Evolutionary conservation across 2,888 invertebrate genomes (phyloP).

Genomic region (Heliconius aoede): DNA sequence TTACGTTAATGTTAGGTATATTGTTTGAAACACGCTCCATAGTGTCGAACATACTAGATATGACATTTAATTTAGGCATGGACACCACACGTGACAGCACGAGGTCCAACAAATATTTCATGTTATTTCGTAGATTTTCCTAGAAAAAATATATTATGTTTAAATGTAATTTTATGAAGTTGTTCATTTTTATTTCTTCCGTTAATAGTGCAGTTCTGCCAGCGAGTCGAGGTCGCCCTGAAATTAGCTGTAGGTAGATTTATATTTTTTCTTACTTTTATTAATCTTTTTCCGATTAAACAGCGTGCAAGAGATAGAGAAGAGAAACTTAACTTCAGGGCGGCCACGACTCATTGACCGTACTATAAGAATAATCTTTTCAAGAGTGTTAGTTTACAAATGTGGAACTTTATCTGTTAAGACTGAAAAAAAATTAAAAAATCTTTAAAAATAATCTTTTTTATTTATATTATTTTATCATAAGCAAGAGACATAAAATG

Average conservation of each 20-base stretch:
- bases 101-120: slow-evolving; percentile 20
- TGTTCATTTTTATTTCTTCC: no score
- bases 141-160: slow-evolving; percentile 7
- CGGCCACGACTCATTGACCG: no score
- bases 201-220: neutral
- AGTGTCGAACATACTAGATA: neutral
- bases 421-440: no score
- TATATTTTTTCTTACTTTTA: neutral
- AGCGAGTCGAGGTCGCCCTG: neutral
- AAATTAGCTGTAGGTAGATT: neutral
- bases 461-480: neutral
- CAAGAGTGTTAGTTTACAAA: no score
- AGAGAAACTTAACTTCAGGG: no score
- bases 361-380: no score
- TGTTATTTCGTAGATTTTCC: slow-evolving; percentile 35
- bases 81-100: slow-evolving; percentile 32
- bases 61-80: slow-evolving; percentile 20
- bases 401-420: no score
- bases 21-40: neutral
- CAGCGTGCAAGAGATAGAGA: no score
- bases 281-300: no score
- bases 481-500: neutral
- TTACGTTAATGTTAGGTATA: slow-evolving; percentile 31
- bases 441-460: neutral
- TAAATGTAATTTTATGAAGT: no score